Evolutionary conservation across 2,113 vertebrate species (phyloP), one percentile per base, ranked within the genome.

Genomic region (Butorides virescens): DNA sequence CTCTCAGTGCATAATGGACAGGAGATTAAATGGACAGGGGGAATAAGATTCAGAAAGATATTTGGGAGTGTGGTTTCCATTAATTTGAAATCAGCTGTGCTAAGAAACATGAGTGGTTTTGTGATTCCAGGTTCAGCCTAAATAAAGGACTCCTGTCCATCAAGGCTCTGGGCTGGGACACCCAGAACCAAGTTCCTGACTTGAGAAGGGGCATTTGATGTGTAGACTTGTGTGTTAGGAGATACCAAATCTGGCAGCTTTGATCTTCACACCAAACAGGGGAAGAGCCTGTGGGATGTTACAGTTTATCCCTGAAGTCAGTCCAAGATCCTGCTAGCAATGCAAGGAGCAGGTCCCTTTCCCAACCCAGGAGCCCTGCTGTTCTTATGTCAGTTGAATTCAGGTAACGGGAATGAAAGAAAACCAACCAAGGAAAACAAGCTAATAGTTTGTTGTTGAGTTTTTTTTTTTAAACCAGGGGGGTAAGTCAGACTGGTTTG

Each of bases 401-500:
- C 6, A 19, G 30, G 20, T 68, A 49, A 56, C 16, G 11, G 46
- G 15, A 75, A 42, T 37, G 14, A 62, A 66, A 37, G 22, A 58
- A 90, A 72, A 62, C 3, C 39, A 75, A 12, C 6, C 4, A 19
- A 74, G 32, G 23, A 81, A 63, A 63, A n/a, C 15, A 88, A 58
- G 20, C 4, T 26, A 76, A 46, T 47, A 30, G 15, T n/a, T 75
- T 84, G 21, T 13, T 37, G 4, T n/a, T 44, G 53, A 26, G 7
- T 62, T 46, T 4, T 34, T 4, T 34, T 65, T 56, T 53, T 37
- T 19, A 10, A 25, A 30, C 1, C 7, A 22, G 3, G 8, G 2
- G 1, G 3, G 19, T 86, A 39, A 53, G 5, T 49, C 63, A 56
- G 47, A n/a, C 7, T 42, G 1, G 0, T 66, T 66, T 91, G 7